phyloP scores from a whole-genome alignment of 2,888 invertebrate genomes.

The Gnatocerus cornutus region DNA sequence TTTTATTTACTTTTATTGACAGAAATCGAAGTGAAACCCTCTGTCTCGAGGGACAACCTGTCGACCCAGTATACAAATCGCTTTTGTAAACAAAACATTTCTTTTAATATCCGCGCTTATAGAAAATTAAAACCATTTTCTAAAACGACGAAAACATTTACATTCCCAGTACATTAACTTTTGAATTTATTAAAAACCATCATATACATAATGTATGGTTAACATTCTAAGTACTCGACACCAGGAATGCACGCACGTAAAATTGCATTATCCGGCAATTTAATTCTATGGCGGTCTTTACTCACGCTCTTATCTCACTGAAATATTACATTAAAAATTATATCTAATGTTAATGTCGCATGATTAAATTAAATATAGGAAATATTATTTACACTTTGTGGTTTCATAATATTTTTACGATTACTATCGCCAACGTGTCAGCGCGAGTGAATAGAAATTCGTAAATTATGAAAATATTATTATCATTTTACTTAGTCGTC shows the following conservation, averaged over 20 bases:
- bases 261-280: constrained; percentile 39
- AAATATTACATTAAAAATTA: constrained; percentile 42
- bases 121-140: constrained; percentile 23
- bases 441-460: constrained; percentile 58
- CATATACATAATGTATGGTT: constrained; percentile 40
- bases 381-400: constrained; percentile 48
- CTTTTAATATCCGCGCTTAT: constrained; percentile 22
- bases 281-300: constrained; percentile 26
- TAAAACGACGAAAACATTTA: constrained; percentile 18
- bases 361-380: constrained; percentile 46
- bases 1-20: constrained; percentile 52
- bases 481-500: constrained; percentile 42
- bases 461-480: constrained; percentile 61
- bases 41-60: constrained; percentile 50
- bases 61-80: constrained; percentile 41
- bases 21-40: constrained; percentile 51
- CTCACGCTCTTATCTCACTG: constrained; percentile 39
- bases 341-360: constrained; percentile 45
- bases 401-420: constrained; percentile 48
- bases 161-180: constrained; percentile 10
- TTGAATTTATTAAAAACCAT: constrained; percentile 39
- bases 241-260: constrained; percentile 29
- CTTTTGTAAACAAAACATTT: constrained; percentile 45
- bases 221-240: constrained; percentile 28
- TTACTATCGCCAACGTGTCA: constrained; percentile 57